Conservation (phyloP, 2,888 invertebrate species). For the Acrobasis suavella region DNA sequence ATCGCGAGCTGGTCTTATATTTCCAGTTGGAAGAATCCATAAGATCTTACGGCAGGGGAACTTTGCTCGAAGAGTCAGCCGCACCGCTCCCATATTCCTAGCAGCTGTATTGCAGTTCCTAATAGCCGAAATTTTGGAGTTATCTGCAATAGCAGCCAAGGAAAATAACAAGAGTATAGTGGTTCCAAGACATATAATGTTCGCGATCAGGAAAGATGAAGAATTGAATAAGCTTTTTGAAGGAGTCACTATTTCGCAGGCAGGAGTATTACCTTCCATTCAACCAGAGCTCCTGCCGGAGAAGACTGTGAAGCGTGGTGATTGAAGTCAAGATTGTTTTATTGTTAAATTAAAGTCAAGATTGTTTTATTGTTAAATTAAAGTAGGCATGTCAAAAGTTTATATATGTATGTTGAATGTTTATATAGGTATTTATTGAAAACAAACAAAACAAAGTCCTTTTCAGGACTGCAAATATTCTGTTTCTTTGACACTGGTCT, state of each 20-base stretch:
- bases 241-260: conserved; percentile 56
- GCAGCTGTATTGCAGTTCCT: conserved; percentile 85
- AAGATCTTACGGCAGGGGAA: conserved; percentile 83
- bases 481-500: not conserved
- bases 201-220: conserved; percentile 63
- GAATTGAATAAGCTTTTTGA: conserved; percentile 55
- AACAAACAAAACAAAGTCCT: not conserved
- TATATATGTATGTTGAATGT: too few relatives aligned
- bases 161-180: conserved; percentile 85
- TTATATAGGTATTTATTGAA: not conserved
- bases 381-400: not conserved
- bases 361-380: not conserved
- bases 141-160: conserved; percentile 75
- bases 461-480: too few relatives aligned
- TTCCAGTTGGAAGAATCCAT: conserved; percentile 82
- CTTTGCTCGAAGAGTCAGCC: conserved; percentile 82
- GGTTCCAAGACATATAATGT: conserved; percentile 53
- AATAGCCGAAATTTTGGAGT: conserved; percentile 33
- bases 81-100: conserved; percentile 78
- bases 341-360: not conserved
- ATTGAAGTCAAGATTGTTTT: conserved; percentile 10
- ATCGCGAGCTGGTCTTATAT: conserved; percentile 75
- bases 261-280: conserved; percentile 58
- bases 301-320: conserved; percentile 48
- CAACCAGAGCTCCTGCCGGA: conserved; percentile 56